Conservation (phyloP, 2,888 invertebrate species). For the Pedicia rivosa region DNA sequence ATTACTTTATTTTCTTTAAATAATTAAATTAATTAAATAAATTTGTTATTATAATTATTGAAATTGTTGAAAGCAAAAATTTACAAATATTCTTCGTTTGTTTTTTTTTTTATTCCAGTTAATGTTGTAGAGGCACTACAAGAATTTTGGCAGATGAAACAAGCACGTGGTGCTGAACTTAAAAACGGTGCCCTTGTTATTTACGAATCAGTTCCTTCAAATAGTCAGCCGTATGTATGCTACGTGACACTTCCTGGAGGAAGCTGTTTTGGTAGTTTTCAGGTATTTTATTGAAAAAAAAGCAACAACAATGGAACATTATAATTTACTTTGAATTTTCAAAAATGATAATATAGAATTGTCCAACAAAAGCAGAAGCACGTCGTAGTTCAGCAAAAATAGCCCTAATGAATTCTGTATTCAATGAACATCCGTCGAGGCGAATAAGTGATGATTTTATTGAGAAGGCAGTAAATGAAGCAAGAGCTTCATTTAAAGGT, state of each 20-base stretch:
- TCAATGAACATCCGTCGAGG: slow-evolving; percentile 88
- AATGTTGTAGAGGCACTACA: slow-evolving; percentile 92
- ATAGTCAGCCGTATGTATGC: slow-evolving; percentile 84
- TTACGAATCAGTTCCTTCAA: slow-evolving; percentile 86
- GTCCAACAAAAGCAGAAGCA: slow-evolving; percentile 89
- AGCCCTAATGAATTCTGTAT: slow-evolving; percentile 91
- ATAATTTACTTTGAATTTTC: too few species aligned
- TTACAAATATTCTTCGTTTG: slow-evolving; percentile 6
- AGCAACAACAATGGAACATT: slow-evolving; percentile 4
- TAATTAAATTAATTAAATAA: too few species aligned
- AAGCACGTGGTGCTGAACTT: slow-evolving; percentile 67
- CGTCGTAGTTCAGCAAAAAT: slow-evolving; percentile 89
- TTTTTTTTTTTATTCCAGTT: slow-evolving; percentile 37
- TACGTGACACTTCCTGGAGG: slow-evolving; percentile 90
- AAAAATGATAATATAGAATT: slow-evolving; percentile 43
- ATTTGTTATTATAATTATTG: too few species aligned
- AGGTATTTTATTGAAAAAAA: slow-evolving; percentile 36
- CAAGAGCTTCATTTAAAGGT: slow-evolving; percentile 70
- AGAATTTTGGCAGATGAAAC: slow-evolving; percentile 97
- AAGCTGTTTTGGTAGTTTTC: slow-evolving; percentile 90
- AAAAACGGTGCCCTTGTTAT: slow-evolving; percentile 83
- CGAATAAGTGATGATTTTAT: slow-evolving; percentile 89
- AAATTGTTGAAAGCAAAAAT: slow-evolving; percentile 14
- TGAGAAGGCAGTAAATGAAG: slow-evolving; percentile 83
- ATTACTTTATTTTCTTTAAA: too few species aligned